Evolutionary conservation across 2,797 vertebrate species (phyloP).

Genomic region (Mormyrus proboscirostris): DNA sequence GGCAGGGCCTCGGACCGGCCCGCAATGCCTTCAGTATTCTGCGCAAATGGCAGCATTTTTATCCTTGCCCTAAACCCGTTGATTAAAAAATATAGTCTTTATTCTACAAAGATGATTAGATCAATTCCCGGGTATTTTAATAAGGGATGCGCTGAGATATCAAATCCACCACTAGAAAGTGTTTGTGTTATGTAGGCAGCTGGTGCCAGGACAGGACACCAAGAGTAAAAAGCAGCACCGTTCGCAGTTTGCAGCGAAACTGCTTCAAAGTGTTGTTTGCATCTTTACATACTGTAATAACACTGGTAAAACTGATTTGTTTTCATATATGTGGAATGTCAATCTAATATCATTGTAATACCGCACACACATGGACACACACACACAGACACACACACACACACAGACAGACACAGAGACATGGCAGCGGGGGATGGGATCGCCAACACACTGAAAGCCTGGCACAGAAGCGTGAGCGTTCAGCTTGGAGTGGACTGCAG

Average conservation of each 20-base stretch:
- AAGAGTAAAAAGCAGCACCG: constrained; percentile 77
- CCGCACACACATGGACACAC: background rate
- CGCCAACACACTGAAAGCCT: background rate
- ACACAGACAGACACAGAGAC: background rate
- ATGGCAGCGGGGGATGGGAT: background rate
- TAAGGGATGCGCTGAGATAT: constrained; percentile 54
- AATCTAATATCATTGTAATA: constrained; percentile 19
- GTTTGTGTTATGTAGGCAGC: constrained; percentile 54
- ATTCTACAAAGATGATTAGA: constrained; percentile 56
- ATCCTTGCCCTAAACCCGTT: constrained; percentile 16
- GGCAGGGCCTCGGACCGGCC: background rate
- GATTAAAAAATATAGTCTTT: constrained; percentile 36
- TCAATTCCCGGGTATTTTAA: constrained; percentile 48
- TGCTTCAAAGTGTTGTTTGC: constrained; percentile 66
- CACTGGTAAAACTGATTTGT: constrained; percentile 38
- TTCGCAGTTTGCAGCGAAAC: constrained; percentile 65
- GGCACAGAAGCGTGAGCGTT: background rate
- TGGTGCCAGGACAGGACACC: constrained; percentile 63
- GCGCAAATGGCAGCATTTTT: constrained; percentile 11
- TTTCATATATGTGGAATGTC: constrained; percentile 24
- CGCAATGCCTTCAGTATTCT: background rate
- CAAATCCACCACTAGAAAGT: constrained; percentile 67
- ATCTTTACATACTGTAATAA: constrained; percentile 63
- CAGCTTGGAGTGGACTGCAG: background rate
- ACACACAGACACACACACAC: background rate